Evolutionary conservation across 2,113 vertebrate genomes (phyloP), one percentile per base, ranked within the genome.

Genomic region (Cettia cetti): DNA sequence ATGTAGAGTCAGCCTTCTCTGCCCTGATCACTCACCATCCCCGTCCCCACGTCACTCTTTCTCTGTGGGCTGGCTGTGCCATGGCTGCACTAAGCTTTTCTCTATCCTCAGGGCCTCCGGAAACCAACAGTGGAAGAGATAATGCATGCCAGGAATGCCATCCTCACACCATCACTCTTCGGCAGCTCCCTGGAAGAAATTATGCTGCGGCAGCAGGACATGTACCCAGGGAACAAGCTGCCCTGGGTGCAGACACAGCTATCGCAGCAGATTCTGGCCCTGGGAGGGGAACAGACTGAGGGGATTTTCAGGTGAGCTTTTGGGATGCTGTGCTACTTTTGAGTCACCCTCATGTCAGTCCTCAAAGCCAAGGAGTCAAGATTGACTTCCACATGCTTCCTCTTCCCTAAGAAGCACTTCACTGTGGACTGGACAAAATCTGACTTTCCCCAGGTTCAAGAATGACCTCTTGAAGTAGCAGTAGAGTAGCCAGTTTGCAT

Each of bases 211-310:
- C 99, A 99, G 95, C 98, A 97, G 28, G 98, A 98, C 74, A 97
- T 98, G 68, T 99, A 98, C 96, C 99, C 99, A 1, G 98, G 98
- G 79, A 98, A 98, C 83, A 98, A 98, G 75, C 97, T 99, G 94
- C 99, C 99, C 42, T 99, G 99, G 99, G 99, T 99, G 84, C 99
- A 99, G 96, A 98, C 98, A 12, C 99, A 99, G 97, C 98, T 99
- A 0, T 99, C 99, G 2, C 98, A 98, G 97, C 99, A 99, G 42
- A 98, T 99, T 45, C 97, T 99, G 85, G 98, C 98, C 44, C 95
- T 99, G 91, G 98, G 98, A 20, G 99, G 99, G 59, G 98, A 98
- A 63, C 98, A 98, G 95, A 98, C 99, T 0, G 99, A 99, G 93
- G 99, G 99, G 64, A 99, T 99, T 97, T 99, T 99, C 98, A 99